Evolutionary conservation across 2,113 vertebrate species (phyloP).

Genomic region (Equus quagga): DNA sequence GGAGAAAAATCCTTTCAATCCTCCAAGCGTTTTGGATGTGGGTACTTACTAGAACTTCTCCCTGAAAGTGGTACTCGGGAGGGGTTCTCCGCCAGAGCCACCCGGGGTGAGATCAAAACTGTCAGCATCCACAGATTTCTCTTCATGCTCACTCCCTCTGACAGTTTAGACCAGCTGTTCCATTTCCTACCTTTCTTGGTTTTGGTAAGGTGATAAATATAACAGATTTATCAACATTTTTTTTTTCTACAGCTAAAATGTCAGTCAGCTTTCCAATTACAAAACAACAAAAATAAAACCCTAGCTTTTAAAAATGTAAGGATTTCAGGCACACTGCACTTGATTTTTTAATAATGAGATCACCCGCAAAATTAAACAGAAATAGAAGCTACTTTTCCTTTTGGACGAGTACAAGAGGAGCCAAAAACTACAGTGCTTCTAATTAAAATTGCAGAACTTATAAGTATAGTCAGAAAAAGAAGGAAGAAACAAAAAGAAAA

Average conservation of each 20-base stretch:
- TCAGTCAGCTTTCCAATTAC: slow-evolving; percentile 68
- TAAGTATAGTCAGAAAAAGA: not conserved
- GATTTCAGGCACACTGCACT: not conserved
- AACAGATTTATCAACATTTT: slow-evolving; percentile 75
- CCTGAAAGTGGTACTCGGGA: not conserved
- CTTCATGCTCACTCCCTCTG: slow-evolving; percentile 18
- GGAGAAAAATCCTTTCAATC: not conserved
- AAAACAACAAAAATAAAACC: not conserved
- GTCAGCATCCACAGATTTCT: slow-evolving; percentile 56
- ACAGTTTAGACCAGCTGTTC: slow-evolving; percentile 74
- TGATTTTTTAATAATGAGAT: not conserved
- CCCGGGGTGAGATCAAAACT: slow-evolving; percentile 34
- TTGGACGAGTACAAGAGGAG: not conserved
- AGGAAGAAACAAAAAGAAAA: not conserved
- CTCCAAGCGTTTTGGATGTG: not conserved
- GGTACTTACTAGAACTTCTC: not conserved
- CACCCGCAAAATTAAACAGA: not conserved
- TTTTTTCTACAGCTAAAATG: slow-evolving; percentile 68
- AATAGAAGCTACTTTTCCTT: not conserved
- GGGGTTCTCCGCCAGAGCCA: not conserved
- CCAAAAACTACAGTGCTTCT: not conserved
- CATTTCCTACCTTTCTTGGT: slow-evolving; percentile 70
- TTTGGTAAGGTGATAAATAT: slow-evolving; percentile 71
- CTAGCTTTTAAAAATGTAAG: slow-evolving; percentile 16
- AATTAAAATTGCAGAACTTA: not conserved